These are phyloP conservation scores for Ichneumoninae sp. DNA, from an alignment of 2,888 invertebrate species.

Conservation along the genomic window DNA sequence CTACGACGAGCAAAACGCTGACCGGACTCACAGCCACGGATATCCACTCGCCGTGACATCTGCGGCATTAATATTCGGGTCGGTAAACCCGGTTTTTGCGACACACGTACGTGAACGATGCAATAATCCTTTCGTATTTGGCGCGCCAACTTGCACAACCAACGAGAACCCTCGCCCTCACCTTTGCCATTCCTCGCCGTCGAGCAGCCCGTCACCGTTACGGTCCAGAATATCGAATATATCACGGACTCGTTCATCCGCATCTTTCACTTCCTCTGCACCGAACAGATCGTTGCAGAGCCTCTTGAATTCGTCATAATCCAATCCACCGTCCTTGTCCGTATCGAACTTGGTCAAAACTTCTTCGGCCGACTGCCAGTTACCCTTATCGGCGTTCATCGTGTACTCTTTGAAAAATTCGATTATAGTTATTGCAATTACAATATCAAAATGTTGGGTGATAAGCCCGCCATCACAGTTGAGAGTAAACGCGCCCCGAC, in stretches of 20 bases:
- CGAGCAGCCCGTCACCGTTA: constrained; percentile 90
- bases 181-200: constrained; percentile 90
- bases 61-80: constrained; percentile 75
- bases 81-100: not conserved
- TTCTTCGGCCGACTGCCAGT: constrained; percentile 62
- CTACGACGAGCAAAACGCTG: constrained; percentile 95
- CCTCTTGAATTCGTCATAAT: constrained; percentile 73
- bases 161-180: constrained; percentile 50
- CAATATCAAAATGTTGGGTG: not conserved
- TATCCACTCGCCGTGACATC: constrained; percentile 95
- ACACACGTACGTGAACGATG: not conserved
- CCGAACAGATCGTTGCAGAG: constrained; percentile 75
- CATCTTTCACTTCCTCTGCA: constrained; percentile 68
- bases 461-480: not conserved
- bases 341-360: constrained; percentile 70
- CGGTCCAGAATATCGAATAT: constrained; percentile 92
- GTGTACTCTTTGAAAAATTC: not conserved
- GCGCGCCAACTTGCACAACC: not conserved
- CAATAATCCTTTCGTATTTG: not conserved
- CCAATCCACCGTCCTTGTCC: constrained; percentile 72
- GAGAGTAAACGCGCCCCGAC: not conserved
- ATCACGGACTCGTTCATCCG: constrained; percentile 89
- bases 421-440: not conserved
- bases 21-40: constrained; percentile 90
- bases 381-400: constrained; percentile 35